A percentile compares a stretch with the other conserved stretches of the same genome.
Conservation (phyloP, 2,113 vertebrate genomes). For the Agapornis roseicollis region DNA sequence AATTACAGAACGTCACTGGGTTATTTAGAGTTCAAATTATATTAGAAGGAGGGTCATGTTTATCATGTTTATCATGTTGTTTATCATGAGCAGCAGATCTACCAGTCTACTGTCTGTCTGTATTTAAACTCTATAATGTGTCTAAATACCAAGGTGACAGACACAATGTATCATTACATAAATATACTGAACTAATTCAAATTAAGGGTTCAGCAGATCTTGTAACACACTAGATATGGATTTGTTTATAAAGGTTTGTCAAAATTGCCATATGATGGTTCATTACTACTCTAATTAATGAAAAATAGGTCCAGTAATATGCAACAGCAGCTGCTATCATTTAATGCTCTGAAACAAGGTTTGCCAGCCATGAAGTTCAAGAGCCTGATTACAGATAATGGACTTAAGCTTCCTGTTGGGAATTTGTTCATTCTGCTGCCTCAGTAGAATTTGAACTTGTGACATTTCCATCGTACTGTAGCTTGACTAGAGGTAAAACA, state of each 20-base stretch:
- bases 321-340: not conserved
- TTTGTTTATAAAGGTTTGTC: conserved; percentile 21
- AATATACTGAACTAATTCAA: not conserved
- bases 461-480: conserved; percentile 17
- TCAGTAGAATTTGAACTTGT: conserved; percentile 47
- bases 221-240: not conserved
- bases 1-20: not conserved
- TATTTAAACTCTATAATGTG: not conserved
- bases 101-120: conserved; percentile 10
- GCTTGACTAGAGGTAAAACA: conserved; percentile 21
- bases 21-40: conserved; percentile 38
- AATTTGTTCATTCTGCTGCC: conserved; percentile 35
- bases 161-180: not conserved
- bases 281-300: conserved; percentile 55
- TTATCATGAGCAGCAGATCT: conserved; percentile 24
- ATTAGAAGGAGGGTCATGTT: not conserved
- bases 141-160: conserved; percentile 29
- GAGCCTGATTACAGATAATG: conserved; percentile 52
- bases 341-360: not conserved
- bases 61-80: not conserved
- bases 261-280: not conserved
- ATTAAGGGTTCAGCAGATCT: not conserved
- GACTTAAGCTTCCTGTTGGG: conserved; percentile 46
- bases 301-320: conserved; percentile 35
- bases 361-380: conserved; percentile 33